These are phyloP conservation scores for Drosophila prolongata DNA, from an alignment of 2,888 invertebrate genomes.

Conservation along the genomic window DNA sequence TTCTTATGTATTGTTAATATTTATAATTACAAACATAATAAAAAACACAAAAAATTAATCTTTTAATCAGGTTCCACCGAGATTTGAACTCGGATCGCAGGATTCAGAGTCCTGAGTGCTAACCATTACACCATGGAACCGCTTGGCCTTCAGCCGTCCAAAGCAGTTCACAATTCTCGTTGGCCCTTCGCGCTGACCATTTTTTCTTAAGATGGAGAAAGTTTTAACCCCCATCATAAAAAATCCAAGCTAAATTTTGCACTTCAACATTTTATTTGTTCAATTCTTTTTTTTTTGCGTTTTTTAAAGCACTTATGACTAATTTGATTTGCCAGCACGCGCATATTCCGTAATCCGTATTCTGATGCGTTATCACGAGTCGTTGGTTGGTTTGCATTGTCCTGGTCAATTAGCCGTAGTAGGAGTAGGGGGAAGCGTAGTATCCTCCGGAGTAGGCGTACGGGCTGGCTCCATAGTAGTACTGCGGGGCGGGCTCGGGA, in stretches of 20 bases:
- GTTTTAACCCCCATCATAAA: constrained; percentile 5
- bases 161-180: background rate
- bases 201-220: background rate
- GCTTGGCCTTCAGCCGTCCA: accelerated
- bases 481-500: constrained; percentile 76
- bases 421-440: constrained; percentile 78
- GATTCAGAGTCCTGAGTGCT: constrained; percentile 86
- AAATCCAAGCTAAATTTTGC: constrained; percentile 13
- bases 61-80: constrained; percentile 83
- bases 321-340: constrained; percentile 67
- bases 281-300: constrained; percentile 44
- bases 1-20: background rate
- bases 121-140: constrained; percentile 86
- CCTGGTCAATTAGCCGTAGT: constrained; percentile 71
- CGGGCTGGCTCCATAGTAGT: constrained; percentile 76
- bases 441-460: constrained; percentile 79
- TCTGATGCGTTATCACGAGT: constrained; percentile 58
- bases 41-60: constrained; percentile 2
- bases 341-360: constrained; percentile 60
- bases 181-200: background rate
- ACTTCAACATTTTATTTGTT: constrained; percentile 37
- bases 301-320: constrained; percentile 56
- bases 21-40: background rate
- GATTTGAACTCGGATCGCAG: constrained; percentile 85
- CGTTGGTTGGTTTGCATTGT: constrained; percentile 18